phyloP scores from a whole-genome alignment of 2,888 invertebrate genomes.

The Odontothrips loti region DNA sequence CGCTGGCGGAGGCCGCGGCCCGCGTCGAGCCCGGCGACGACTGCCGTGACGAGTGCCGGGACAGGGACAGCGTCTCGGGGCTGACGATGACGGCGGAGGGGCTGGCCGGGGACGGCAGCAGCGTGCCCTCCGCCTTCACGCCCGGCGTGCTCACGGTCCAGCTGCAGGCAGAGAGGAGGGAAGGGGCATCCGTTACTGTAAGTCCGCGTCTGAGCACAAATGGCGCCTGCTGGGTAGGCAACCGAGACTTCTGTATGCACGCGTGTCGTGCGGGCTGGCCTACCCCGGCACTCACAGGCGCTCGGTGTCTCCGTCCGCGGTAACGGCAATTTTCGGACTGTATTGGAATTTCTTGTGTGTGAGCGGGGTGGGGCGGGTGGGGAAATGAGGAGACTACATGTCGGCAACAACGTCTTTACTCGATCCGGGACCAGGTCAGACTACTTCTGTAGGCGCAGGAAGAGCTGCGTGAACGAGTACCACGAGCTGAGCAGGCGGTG shows the following conservation, averaged over 20 bases:
- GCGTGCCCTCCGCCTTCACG: constrained; percentile 42
- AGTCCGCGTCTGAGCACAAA: background rate
- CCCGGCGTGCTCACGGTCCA: constrained; percentile 45
- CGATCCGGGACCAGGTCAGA: no score
- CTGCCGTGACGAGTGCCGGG: background rate
- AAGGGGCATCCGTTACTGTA: no score
- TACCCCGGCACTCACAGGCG: no score
- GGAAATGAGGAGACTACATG: no score
- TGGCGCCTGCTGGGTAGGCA: no score
- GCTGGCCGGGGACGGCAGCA: constrained; percentile 70
- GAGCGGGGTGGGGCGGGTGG: no score
- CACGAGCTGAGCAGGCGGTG: constrained; percentile 5
- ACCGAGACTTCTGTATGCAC: no score
- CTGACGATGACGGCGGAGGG: constrained; percentile 70
- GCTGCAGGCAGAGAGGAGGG: constrained; percentile 39
- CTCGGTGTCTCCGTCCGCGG: no score
- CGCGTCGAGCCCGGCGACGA: constrained; percentile 1
- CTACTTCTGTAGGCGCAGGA: background rate
- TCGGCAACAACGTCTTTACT: no score
- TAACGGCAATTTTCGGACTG: no score
- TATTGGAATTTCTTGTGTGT: no score
- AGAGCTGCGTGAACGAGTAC: constrained; percentile 12
- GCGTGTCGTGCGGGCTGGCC: no score
- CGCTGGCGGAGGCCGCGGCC: constrained; percentile 52
- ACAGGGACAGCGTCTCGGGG: constrained; percentile 58